Evolutionary conservation across 1,140 invertebrate species (phyloP), one percentile per base, ranked within the genome.

Genomic region (Pseudomyrmex concolor): DNA sequence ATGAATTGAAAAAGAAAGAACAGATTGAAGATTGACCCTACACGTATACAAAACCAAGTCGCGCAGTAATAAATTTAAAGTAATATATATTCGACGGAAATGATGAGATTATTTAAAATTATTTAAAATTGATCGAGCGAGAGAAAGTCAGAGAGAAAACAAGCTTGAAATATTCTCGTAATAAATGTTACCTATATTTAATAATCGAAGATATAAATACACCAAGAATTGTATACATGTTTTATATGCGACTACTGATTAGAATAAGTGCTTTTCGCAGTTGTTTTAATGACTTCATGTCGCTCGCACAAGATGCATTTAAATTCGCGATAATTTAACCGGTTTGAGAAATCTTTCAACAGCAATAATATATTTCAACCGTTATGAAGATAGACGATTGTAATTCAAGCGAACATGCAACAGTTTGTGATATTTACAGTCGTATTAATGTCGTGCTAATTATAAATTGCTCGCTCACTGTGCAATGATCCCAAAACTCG

Each of bases 341-440:
- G 76, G 66, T 80, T 80, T 19, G 76, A 70, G 66, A 64, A 64
- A 54, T 76, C 72, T 63, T 64, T 48, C 48, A 48, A 71, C 66
- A 15, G 57, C 43, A 80, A 80, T 80, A 80, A 87, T 80, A 68
- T 72, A 74, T 71, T 62, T 48, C 19, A 63, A 54, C 25, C 71
- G 74, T 85, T 68, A 74, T 48, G 55, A 63, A 76, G 76, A 77
- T 82, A 71, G 50, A 80, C 68, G 67, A 80, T 77, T 78, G 74
- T 88, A 88, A 88, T 88, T 88, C 84, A 72, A 80, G 67, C 77
- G 81, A 85, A 88, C 83, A 83, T 50, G n/a, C 54, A 68, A 72
- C 86, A 87, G 86, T 88, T 88, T 71, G 86, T 63, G 85, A 80
- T 80, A 80, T 80, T 80, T 80, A 80, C 54, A 59, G 76, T 54